These are phyloP conservation scores for Donacobius atricapilla DNA, from an alignment of 2,113 vertebrate species.

Conservation along the genomic window DNA sequence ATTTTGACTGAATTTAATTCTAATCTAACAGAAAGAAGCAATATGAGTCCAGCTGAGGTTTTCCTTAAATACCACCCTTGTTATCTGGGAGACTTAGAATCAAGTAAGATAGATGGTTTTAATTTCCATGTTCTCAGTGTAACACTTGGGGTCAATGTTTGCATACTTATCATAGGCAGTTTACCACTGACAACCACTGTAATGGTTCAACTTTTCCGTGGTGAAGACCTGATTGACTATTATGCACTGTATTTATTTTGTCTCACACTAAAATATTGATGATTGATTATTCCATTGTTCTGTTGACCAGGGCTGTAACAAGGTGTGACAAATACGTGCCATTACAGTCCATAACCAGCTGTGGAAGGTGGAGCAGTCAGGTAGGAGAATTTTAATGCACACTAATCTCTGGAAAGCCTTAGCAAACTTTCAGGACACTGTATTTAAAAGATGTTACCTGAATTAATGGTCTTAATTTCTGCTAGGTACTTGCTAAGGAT, in stretches of 20 bases:
- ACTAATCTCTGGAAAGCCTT: not conserved
- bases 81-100: slow-evolving; percentile 45
- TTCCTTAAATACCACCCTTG: slow-evolving; percentile 50
- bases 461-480: slow-evolving; percentile 11
- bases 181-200: slow-evolving; percentile 64
- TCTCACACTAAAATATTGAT: slow-evolving; percentile 64
- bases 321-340: slow-evolving; percentile 69
- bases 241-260: slow-evolving; percentile 73
- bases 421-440: slow-evolving; percentile 52
- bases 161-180: slow-evolving; percentile 65
- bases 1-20: slow-evolving; percentile 67
- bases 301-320: slow-evolving; percentile 69
- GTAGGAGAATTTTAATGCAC: slow-evolving; percentile 53
- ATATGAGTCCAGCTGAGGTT: not conserved
- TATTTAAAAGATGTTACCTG: not conserved
- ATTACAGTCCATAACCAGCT: slow-evolving; percentile 66
- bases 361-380: slow-evolving; percentile 71
- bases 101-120: slow-evolving; percentile 69
- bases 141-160: slow-evolving; percentile 73
- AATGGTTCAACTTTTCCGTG: slow-evolving; percentile 60
- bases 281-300: slow-evolving; percentile 77
- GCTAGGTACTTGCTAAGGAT: not conserved
- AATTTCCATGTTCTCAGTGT: slow-evolving; percentile 65
- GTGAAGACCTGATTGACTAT: slow-evolving; percentile 61
- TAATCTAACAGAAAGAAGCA: slow-evolving; percentile 55